Conservation (phyloP, 2,888 invertebrate species). For the Eugnorisma glareosa region DNA sequence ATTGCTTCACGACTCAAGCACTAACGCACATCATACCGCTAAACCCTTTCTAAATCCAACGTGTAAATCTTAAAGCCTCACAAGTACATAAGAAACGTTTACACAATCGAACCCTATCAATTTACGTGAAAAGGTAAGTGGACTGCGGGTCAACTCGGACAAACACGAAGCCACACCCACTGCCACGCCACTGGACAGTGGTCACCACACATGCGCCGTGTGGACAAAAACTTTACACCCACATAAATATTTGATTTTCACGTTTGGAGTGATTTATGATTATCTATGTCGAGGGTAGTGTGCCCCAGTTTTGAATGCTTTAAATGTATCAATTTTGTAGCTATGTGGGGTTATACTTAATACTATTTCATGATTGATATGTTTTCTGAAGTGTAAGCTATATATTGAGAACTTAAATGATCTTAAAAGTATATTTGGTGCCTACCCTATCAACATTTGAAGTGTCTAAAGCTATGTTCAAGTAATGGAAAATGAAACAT, state of each 20-base stretch:
- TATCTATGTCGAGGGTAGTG: constrained; percentile 52
- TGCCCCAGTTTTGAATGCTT: constrained; percentile 32
- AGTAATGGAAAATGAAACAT: neutral
- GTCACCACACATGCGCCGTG: constrained; percentile 87
- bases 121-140: constrained; percentile 75
- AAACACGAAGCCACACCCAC: constrained; percentile 83
- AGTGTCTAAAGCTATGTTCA: neutral
- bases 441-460: neutral
- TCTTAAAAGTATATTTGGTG: neutral
- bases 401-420: neutral
- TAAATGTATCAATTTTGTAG: constrained; percentile 41
- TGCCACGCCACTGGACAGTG: constrained; percentile 85
- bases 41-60: constrained; percentile 60
- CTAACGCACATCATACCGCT: constrained; percentile 44
- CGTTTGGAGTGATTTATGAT: constrained; percentile 64
- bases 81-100: constrained; percentile 56
- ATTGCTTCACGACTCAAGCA: constrained; percentile 57
- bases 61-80: constrained; percentile 51
- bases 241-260: constrained; percentile 72
- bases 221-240: constrained; percentile 81
- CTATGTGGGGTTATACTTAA: constrained; percentile 15
- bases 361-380: constrained; percentile 47
- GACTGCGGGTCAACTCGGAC: constrained; percentile 72
- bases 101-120: constrained; percentile 81
- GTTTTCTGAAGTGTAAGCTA: constrained; percentile 10